These are phyloP conservation scores for Crepidodera aurea DNA, from an alignment of 2,888 invertebrate genomes.

Conservation along the genomic window DNA sequence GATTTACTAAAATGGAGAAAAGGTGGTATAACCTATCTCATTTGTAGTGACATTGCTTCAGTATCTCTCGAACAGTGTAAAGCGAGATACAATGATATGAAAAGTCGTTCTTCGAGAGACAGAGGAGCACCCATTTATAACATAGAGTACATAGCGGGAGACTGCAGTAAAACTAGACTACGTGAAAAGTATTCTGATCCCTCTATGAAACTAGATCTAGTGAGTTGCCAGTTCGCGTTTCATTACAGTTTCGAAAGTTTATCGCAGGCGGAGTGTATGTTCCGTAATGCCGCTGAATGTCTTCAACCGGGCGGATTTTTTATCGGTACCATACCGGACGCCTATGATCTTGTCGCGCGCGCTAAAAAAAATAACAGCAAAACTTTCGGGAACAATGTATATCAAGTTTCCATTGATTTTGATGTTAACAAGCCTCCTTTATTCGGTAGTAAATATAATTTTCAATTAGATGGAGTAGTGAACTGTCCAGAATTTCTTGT, in stretches of 20 bases:
- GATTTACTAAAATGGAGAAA: slow-evolving; percentile 97
- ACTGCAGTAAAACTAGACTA: slow-evolving; percentile 87
- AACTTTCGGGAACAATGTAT: slow-evolving; percentile 82
- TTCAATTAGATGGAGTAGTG: slow-evolving; percentile 94
- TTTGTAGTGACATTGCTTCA: slow-evolving; percentile 93
- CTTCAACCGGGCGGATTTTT: slow-evolving; percentile 92
- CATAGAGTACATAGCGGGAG: slow-evolving; percentile 91
- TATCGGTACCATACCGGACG: slow-evolving; percentile 96
- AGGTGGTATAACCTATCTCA: slow-evolving; percentile 79
- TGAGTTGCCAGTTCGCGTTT: slow-evolving; percentile 97
- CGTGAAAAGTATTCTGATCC: slow-evolving; percentile 80
- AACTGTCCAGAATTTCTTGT: slow-evolving; percentile 99
- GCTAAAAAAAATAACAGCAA: slow-evolving; percentile 67
- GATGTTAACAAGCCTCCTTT: slow-evolving; percentile 76
- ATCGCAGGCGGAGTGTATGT: slow-evolving; percentile 88
- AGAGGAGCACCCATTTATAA: slow-evolving; percentile 66
- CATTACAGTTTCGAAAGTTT: slow-evolving; percentile 96
- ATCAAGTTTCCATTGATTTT: slow-evolving; percentile 75
- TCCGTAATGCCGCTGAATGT: slow-evolving; percentile 90
- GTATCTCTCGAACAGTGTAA: slow-evolving; percentile 92
- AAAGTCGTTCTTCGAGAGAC: slow-evolving; percentile 51
- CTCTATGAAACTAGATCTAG: slow-evolving; percentile 83
- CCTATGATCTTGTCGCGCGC: slow-evolving; percentile 86
- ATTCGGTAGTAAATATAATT: slow-evolving; percentile 96
- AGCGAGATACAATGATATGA: slow-evolving; percentile 80